Evolutionary conservation across 2,113 vertebrate species (phyloP).

Genomic region (Rhabdomys dilectus): DNA sequence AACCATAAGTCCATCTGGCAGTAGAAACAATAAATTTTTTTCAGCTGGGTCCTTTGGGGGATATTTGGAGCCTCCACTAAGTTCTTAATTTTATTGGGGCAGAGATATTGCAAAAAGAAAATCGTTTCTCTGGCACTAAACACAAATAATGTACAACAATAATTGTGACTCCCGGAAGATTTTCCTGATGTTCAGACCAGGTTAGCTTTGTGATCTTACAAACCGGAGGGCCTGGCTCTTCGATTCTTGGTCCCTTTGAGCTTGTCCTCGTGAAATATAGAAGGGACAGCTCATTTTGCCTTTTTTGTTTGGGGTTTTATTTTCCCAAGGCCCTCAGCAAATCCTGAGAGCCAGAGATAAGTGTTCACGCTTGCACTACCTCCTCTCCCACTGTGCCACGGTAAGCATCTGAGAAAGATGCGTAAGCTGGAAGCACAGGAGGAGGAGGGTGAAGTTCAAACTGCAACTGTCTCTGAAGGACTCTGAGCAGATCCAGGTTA

Average conservation of each 20-base stretch:
- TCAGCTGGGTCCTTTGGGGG: constrained; percentile 52
- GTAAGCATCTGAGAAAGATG: not conserved
- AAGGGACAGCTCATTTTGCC: not conserved
- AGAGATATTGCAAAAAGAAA: constrained; percentile 63
- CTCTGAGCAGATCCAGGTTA: not conserved
- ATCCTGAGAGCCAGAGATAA: not conserved
- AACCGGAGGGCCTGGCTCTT: not conserved
- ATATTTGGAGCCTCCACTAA: constrained; percentile 36
- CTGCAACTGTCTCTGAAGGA: not conserved
- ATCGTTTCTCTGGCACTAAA: constrained; percentile 60
- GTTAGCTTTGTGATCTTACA: not conserved
- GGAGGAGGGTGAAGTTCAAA: not conserved
- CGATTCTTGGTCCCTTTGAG: not conserved
- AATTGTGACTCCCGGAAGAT: not conserved
- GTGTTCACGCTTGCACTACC: not conserved
- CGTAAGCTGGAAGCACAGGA: not conserved
- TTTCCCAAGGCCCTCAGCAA: not conserved
- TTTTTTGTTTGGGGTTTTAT: not conserved
- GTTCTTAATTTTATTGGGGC: constrained; percentile 70
- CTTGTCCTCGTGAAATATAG: not conserved
- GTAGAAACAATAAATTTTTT: constrained; percentile 53
- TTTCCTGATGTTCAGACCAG: not conserved
- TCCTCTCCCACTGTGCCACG: not conserved
- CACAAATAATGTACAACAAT: constrained; percentile 56
- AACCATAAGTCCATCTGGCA: constrained; percentile 55